A percentile compares a stretch with the other conserved stretches of the same genome.
phyloP scores from a whole-genome alignment of 2,888 invertebrate species.

The Lasioglossum marginatum region DNA sequence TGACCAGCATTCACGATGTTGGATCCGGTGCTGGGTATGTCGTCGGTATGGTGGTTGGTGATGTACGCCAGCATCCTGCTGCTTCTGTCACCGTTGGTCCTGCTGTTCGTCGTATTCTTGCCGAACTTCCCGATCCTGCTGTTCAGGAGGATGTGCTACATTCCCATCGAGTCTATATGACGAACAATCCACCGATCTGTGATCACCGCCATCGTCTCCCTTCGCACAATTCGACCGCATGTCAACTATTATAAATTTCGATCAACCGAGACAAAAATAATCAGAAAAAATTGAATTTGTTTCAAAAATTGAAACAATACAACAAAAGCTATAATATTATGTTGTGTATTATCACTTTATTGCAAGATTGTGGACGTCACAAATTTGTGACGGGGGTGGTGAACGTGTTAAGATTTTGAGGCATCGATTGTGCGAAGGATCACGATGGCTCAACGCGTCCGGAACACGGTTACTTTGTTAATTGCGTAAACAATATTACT shows the following conservation, averaged over 20 bases:
- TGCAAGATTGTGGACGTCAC: no score
- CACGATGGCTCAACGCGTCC: neutral
- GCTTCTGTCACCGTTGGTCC: conserved; percentile 88
- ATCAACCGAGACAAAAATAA: neutral
- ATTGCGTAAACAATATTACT: neutral
- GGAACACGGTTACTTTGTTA: neutral
- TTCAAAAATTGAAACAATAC: no score
- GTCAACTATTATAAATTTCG: neutral
- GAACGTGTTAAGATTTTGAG: no score
- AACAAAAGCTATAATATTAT: no score
- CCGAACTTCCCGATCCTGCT: conserved; percentile 90
- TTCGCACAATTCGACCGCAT: neutral
- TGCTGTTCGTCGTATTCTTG: conserved; percentile 89
- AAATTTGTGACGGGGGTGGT: no score
- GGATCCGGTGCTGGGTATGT: conserved; percentile 75
- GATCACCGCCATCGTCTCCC: neutral
- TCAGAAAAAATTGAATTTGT: no score
- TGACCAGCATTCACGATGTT: conserved; percentile 70
- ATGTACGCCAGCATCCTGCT: conserved; percentile 88
- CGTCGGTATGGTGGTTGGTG: conserved; percentile 87
- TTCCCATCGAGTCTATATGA: conserved; percentile 88
- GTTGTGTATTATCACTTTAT: no score
- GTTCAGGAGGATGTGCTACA: conserved; percentile 88
- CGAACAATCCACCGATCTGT: neutral
- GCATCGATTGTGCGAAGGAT: neutral